A percentile compares a stretch with the other conserved stretches of the same genome.
phyloP scores from a whole-genome alignment of 2,797 vertebrate species.

The Poecilia gillii region DNA sequence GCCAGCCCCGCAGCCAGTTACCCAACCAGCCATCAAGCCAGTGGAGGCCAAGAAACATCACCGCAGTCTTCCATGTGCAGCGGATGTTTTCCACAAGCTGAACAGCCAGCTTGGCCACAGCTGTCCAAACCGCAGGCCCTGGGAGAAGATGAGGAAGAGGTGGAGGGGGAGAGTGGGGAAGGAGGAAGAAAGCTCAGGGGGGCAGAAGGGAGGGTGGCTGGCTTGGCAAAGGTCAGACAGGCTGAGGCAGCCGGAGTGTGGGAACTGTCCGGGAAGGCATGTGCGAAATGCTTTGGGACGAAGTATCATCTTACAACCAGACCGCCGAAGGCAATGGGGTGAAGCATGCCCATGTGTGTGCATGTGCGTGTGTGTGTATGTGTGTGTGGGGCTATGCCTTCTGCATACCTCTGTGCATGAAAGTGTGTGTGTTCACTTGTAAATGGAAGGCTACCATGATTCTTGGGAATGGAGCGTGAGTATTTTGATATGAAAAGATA shows the following conservation, averaged over 20 bases:
- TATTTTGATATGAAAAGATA: slow-evolving; percentile 64
- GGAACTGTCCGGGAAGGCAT: slow-evolving; percentile 86
- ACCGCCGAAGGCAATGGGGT: slow-evolving; percentile 74
- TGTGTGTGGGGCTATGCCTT: slow-evolving; percentile 20
- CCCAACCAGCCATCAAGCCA: slow-evolving; percentile 39
- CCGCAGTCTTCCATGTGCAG: slow-evolving; percentile 83
- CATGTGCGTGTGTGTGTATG: slow-evolving; percentile 30
- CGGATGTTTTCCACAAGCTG: slow-evolving; percentile 91
- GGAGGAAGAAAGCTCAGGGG: slow-evolving; percentile 63
- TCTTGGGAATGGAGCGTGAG: slow-evolving; percentile 41
- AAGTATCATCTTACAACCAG: slow-evolving; percentile 83
- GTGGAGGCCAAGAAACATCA: slow-evolving; percentile 73
- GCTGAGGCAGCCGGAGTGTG: slow-evolving; percentile 84
- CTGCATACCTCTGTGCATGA: slow-evolving; percentile 34
- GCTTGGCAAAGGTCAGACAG: slow-evolving; percentile 87
- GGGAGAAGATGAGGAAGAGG: slow-evolving; percentile 76
- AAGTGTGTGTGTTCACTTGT: slow-evolving; percentile 32
- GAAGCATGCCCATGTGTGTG: slow-evolving; percentile 60
- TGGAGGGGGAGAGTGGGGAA: slow-evolving; percentile 62
- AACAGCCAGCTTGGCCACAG: slow-evolving; percentile 88
- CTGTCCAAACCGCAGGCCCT: slow-evolving; percentile 85
- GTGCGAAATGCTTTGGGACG: slow-evolving; percentile 81
- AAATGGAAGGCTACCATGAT: slow-evolving; percentile 40
- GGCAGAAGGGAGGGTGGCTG: slow-evolving; percentile 70
- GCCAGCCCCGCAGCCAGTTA: slow-evolving; percentile 36